Evolutionary conservation across 2,888 invertebrate genomes (phyloP), one percentile per base, ranked within the genome.

Genomic region (Octonoba sinensis): DNA sequence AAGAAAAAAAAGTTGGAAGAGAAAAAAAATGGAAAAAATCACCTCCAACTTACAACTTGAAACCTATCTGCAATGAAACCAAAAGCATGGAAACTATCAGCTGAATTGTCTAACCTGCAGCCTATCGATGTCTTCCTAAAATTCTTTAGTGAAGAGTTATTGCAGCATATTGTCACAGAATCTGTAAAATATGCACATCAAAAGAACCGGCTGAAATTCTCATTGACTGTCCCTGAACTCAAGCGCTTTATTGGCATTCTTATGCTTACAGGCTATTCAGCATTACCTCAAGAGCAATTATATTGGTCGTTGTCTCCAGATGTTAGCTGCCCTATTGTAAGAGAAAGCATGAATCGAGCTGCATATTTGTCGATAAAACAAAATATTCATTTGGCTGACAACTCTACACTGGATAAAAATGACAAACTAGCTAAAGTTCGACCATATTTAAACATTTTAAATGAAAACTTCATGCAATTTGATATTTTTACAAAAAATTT

Each of bases 351-450:
- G 46, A 15, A 16, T n/a, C 46, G 64, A 24, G 15, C 66, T 3
- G 12, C 54, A 51, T 66, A 66, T 22, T 51, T 27, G 49, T 51
- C 4, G 20, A 66, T 51, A n/a, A 66, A 2, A 20, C 51, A 66
- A 51, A 66, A 49, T 51, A n/a, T 66, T 15, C 66, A 66, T 66
- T 51, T 66, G 24, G 51, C 66, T n/a, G 66, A 66, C 22, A 66
- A 66, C 16, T 22, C 20, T 66, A 24, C 44, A 2, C 20, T 66
- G 27, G 24, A 66, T 66, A 66, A 51, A 49, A 66, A 11, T 20
- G 22, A 51, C 24, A 66, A 66, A 66, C n/a, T 4, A 15, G 49
- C 22, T 24, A 66, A 66, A 24, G 66, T 66, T 12, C 1, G 66
- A 0, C 66, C 8, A 3, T 66, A 66, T 66, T 1, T 66, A 20